Conservation (phyloP, 2,888 invertebrate genomes). For the Serripes groenlandicus region DNA sequence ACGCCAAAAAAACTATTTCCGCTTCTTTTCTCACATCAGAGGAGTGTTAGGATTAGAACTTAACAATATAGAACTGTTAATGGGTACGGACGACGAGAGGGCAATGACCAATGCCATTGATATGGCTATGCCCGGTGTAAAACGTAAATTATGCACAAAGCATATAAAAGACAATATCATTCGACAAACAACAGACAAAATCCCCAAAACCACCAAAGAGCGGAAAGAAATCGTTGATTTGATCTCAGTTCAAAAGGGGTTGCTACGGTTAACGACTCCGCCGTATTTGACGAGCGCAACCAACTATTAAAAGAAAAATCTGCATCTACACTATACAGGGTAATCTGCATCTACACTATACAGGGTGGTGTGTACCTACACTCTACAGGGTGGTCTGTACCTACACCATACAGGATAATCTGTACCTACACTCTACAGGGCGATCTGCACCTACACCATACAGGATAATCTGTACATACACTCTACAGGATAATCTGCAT, state of each 20-base stretch:
- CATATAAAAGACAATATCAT: background rate
- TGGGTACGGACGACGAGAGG: background rate
- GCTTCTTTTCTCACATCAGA: background rate
- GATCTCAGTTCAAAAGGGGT: background rate
- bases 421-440: too few relatives aligned
- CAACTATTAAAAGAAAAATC: background rate
- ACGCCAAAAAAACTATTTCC: background rate
- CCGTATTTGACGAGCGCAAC: background rate
- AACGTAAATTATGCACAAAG: background rate
- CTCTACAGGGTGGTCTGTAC: too few relatives aligned
- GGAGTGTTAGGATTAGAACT: background rate
- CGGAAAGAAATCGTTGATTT: background rate
- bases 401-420: too few relatives aligned
- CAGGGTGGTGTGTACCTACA: too few relatives aligned
- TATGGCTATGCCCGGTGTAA: background rate
- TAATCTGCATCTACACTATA: too few relatives aligned
- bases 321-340: too few relatives aligned
- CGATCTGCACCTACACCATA: too few relatives aligned
- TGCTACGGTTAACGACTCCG: background rate
- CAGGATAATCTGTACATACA: too few relatives aligned
- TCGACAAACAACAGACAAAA: background rate
- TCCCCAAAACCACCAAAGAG: background rate
- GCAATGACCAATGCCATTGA: background rate
- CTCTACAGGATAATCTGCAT: too few relatives aligned
- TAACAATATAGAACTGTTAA: background rate